Percentiles rank a stretch among this genome's conserved stretches.
phyloP scores from a whole-genome alignment of 2,113 vertebrate species.

The Lagopus muta region DNA sequence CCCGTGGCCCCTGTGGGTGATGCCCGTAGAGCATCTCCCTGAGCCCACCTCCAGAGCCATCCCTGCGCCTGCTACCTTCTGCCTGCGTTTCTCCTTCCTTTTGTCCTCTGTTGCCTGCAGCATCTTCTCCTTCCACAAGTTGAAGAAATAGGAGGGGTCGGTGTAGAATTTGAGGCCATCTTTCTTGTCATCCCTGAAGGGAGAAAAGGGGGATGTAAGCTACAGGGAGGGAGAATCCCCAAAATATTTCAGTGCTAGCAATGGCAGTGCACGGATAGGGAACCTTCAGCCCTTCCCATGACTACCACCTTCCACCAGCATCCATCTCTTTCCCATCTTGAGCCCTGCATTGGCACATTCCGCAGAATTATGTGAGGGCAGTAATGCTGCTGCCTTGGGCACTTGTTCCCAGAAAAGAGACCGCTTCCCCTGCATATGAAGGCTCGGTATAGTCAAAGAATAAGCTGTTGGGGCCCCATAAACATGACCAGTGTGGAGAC shows the following conservation, averaged over 20 bases:
- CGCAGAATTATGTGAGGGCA: neutral
- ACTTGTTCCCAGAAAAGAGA: neutral
- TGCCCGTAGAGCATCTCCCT: neutral
- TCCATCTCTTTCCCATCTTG: neutral
- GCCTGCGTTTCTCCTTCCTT: conserved; percentile 91
- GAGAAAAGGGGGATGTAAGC: neutral
- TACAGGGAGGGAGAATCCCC: neutral
- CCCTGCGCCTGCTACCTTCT: conserved; percentile 79
- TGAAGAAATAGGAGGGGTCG: conserved; percentile 94
- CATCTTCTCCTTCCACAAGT: conserved; percentile 96
- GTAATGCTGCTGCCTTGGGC: neutral
- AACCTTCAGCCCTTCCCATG: neutral
- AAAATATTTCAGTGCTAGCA: neutral
- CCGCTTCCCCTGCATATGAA: neutral
- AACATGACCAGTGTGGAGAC: rapidly evolving
- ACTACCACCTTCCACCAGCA: neutral
- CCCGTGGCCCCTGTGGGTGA: rapidly evolving
- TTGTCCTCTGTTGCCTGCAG: conserved; percentile 94
- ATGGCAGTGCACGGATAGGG: no score
- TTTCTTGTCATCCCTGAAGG: conserved; percentile 89
- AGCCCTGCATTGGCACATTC: neutral
- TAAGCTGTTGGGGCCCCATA: neutral
- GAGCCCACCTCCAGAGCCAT: rapidly evolving
- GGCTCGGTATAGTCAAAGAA: rapidly evolving
- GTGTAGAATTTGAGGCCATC: conserved; percentile 94